Evolutionary conservation across 2,113 vertebrate genomes (phyloP).

Genomic region (Setophaga petechia): DNA sequence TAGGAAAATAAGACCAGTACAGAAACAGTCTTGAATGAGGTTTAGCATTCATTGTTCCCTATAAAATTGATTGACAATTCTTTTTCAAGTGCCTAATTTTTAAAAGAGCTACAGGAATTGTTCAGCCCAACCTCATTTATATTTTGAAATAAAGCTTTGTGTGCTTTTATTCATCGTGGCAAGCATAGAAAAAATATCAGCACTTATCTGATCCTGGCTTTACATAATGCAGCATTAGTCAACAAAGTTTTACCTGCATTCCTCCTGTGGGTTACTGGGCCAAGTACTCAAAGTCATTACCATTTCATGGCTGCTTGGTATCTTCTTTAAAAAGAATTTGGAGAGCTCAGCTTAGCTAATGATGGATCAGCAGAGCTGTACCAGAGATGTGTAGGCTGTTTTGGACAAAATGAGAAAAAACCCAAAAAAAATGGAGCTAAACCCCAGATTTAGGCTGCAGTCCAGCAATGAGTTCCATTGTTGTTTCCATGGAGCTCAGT

Average conservation of each 20-base stretch:
- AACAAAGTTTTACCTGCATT: constrained; percentile 42
- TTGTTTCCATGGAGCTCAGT: constrained; percentile 43
- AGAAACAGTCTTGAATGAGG: constrained; percentile 29
- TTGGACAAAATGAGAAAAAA: background rate
- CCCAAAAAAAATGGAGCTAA: background rate
- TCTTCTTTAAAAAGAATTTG: background rate
- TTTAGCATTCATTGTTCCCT: constrained; percentile 52
- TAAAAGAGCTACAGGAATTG: constrained; percentile 20
- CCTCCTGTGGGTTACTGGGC: constrained; percentile 3
- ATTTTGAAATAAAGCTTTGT: constrained; percentile 37
- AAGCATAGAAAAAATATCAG: constrained; percentile 21
- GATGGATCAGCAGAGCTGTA: background rate
- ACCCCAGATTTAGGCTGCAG: background rate
- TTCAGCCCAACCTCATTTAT: constrained; percentile 10
- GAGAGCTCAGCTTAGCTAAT: background rate
- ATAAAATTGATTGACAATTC: constrained; percentile 53
- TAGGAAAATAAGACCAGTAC: constrained; percentile 26
- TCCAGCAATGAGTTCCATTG: constrained; percentile 38
- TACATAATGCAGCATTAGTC: constrained; percentile 37
- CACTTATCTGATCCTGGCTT: constrained; percentile 46
- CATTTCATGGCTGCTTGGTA: constrained; percentile 40
- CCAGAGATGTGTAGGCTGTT: background rate
- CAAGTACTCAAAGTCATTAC: constrained; percentile 31
- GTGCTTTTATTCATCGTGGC: constrained; percentile 34
- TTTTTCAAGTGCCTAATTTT: constrained; percentile 39